phyloP scores from a whole-genome alignment of 2,888 invertebrate genomes.

The Craniophora ligustri region DNA sequence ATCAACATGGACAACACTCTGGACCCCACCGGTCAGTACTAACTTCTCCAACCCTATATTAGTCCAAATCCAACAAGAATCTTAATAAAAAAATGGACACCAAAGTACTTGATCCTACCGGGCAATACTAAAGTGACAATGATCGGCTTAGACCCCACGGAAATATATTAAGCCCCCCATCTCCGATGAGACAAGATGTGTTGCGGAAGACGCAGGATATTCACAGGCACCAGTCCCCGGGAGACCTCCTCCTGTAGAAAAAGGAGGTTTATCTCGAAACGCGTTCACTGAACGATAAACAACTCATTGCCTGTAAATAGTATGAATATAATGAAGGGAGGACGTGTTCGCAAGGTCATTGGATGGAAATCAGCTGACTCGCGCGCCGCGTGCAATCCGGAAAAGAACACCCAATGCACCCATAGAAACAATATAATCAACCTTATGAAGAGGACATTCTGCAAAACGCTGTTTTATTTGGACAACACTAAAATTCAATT shows the following conservation, averaged over 20 bases:
- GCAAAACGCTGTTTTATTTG: conserved; percentile 52
- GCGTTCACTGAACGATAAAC: conserved; percentile 66
- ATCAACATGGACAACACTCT: conserved; percentile 74
- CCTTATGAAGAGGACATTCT: conserved; percentile 55
- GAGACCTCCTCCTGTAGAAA: conserved; percentile 86
- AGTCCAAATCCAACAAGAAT: conserved; percentile 54
- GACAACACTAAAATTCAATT: conserved; percentile 53
- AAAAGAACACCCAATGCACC: conserved; percentile 66
- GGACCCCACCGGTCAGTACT: conserved; percentile 82
- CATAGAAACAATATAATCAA: conserved; percentile 60
- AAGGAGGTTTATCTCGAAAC: conserved; percentile 72
- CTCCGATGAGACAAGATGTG: conserved; percentile 76
- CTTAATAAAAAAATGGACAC: conserved; percentile 68
- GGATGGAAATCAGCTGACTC: conserved; percentile 84
- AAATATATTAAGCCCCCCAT: conserved; percentile 78
- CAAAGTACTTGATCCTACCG: conserved; percentile 79
- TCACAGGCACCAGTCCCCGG: conserved; percentile 80
- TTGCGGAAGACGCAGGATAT: conserved; percentile 82
- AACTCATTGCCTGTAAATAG: conserved; percentile 77
- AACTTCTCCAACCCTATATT: conserved; percentile 58
- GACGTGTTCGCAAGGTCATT: conserved; percentile 80
- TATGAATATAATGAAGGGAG: conserved; percentile 72
- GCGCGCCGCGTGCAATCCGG: conserved; percentile 77
- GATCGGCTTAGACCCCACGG: conserved; percentile 83
- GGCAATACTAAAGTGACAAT: conserved; percentile 77